Base-by-base conservation (phyloP, 2,113 vertebrate species). In the Phalacrocorax pelagicus region DNA sequence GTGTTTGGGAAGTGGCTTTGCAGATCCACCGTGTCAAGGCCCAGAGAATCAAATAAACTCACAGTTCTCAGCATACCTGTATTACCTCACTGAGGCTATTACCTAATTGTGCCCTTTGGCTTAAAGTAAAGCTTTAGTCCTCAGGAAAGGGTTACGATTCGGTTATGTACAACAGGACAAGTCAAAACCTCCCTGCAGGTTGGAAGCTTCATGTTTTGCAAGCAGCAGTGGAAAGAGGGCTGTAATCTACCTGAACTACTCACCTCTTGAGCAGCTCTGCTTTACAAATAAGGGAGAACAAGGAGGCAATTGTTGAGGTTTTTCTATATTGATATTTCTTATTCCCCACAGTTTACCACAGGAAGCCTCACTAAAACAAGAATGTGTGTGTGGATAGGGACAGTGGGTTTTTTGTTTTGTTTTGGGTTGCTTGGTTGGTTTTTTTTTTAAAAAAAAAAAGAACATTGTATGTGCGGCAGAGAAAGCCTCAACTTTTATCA, bases 231-330 rank as follows among this genome's bases (percentile, higher is more conserved):
- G 66, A 65, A 96, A 94, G 16, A 94, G 52, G 63, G 27, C 57
- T 90, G 57, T 82, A 95, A 96, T 88, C 93, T 88, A 82, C 58
- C 66, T 94, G 90, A 96, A 93, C 94, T 91, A 42, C 85, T 75
- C 90, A 91, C 66, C 93, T 91, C 81, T 96, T 96, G 92, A 91
- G 90, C 78, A 96, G 91, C 58, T n/a, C 51, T 58, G 80, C 72
- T 91, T 81, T 75, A 86, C 67, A 95, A 92, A 88, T 40, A 96
- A 44, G 3, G 27, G 49, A 81, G 27, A 82, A 92, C 42, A 57
- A 72, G 12, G 58, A 92, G 57, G 34, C 11, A 66, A 52, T 65
- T 85, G 55, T 40, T 90, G 57, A 75, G 21, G 36, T 19, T 69
- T 91, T 94, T 86, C 49, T 74, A 1, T 19, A 81, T 21, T 38